Base-by-base conservation (phyloP, 2,113 vertebrate genomes). In the Caranx melampygus region DNA sequence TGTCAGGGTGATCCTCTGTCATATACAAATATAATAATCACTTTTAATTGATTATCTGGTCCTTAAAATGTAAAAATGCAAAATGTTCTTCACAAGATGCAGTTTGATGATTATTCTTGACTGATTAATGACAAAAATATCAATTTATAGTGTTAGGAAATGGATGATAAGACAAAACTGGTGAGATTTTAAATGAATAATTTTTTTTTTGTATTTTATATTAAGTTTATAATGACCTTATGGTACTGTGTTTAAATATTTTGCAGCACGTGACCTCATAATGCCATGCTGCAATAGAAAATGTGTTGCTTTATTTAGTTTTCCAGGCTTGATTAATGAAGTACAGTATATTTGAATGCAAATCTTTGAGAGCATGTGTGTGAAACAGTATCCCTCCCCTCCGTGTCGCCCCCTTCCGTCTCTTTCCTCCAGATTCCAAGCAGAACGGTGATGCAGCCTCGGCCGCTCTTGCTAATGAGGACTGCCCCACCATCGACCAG, bases 401-500 rank as follows among this genome's bases (percentile, higher is more conserved):
- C 20, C 3, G 3, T 33, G 3, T 14, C 47, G 4, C 47, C 47
- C 8, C 51, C 16, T 16, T 11, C 21, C 10, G 26, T 2, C 18
- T 31, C 11, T 31, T 69, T 31, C 59, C 60, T 16, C 9, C 64
- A 96, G 96, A 96, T 90, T 95, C 95, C 33, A 96, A 96, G 89
- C 95, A 96, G 92, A 98, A 97, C 0, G 97, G 97, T 15, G 96
- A 97, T 14, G 96, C 97, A 3, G 96, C 97, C 5, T 96, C 95
- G 0, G 97, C 96, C 3, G 97, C 97, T 0, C 83, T 97, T 78
- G 97, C 97, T 54, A 97, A 97, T 0, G 97, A 98, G 92, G 97
- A 98, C 92, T 97, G 96, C 85, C 97, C 97, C 2, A 97, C 96
- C 79, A 98, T 98, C 20, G 97, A 98, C 94, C 97, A 98, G 94